Conservation (phyloP, 2,888 invertebrate genomes). For the Falcaria lacertinaria region DNA sequence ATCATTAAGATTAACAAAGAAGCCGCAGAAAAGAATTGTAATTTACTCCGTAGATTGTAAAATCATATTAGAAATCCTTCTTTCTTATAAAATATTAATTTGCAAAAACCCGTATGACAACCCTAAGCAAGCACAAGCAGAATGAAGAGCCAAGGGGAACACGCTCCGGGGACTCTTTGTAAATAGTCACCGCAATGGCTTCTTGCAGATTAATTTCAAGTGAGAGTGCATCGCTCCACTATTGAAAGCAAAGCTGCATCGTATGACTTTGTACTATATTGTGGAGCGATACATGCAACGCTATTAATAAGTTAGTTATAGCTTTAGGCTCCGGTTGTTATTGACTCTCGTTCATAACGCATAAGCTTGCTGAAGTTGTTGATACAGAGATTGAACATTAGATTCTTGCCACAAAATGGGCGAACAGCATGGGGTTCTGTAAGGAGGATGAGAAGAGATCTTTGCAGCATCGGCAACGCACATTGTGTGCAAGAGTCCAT, state of each 20-base stretch:
- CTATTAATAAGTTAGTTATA: background rate
- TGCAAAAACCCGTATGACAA: too few species aligned
- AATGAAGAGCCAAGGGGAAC: slow-evolving; percentile 56
- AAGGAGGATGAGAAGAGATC: too few species aligned
- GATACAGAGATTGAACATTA: too few species aligned
- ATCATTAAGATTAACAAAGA: too few species aligned
- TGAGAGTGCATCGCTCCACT: slow-evolving; percentile 50
- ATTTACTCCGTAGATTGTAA: background rate
- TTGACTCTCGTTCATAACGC: too few species aligned
- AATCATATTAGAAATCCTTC: background rate
- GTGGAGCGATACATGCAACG: background rate
- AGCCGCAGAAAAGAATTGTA: background rate
- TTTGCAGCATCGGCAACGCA: too few species aligned
- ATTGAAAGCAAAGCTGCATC: slow-evolving; percentile 29
- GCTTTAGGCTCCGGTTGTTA: background rate
- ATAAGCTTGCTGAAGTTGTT: too few species aligned
- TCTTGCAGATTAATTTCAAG: slow-evolving; percentile 73
- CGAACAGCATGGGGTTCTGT: too few species aligned
- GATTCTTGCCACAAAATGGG: too few species aligned
- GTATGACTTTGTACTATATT: background rate
- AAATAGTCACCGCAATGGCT: slow-evolving; percentile 71
- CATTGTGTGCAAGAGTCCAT: too few species aligned
- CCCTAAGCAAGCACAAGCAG: too few species aligned
- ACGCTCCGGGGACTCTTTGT: slow-evolving; percentile 56
- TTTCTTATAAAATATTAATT: background rate